phyloP scores from a whole-genome alignment of 53 echinoderm and acorn worm species.

The Echinometra lucunter region DNA sequence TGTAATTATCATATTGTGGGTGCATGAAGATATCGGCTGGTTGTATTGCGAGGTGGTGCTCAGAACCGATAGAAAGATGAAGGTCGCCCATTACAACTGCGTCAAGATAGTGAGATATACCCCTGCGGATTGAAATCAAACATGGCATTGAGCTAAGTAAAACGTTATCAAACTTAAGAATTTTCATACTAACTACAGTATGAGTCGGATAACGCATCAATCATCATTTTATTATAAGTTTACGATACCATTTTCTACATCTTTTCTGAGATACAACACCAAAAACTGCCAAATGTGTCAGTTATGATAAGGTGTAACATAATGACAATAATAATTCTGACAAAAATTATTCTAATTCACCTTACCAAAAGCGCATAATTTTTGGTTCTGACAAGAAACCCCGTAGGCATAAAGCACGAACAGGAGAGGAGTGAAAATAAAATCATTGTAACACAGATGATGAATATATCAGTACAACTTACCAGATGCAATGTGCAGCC shows the following conservation, averaged over 20 bases:
- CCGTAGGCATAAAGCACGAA: neutral
- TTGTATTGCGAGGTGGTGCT: neutral
- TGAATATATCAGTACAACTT: neutral
- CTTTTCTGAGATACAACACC: neutral
- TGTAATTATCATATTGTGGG: constrained; percentile 21
- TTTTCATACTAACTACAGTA: neutral
- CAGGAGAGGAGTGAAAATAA: neutral
- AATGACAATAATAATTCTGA: too few species aligned
- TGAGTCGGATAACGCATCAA: neutral
- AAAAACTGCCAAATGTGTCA: neutral
- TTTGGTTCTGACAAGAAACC: too few species aligned
- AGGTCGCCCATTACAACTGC: constrained; percentile 10
- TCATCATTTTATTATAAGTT: neutral
- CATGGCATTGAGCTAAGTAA: too few species aligned
- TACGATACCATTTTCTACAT: too few species aligned
- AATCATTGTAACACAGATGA: neutral
- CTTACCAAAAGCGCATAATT: too few species aligned
- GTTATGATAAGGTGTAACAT: neutral
- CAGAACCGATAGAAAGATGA: neutral
- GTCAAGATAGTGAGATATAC: neutral
- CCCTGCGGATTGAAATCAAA: neutral
- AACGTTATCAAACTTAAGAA: neutral
- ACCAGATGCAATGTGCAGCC: constrained; percentile 64
- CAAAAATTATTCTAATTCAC: too few species aligned
- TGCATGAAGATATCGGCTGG: neutral